phyloP scores from a whole-genome alignment of 1,140 invertebrate species.

The Aphaenogaster ashmeadi region DNA sequence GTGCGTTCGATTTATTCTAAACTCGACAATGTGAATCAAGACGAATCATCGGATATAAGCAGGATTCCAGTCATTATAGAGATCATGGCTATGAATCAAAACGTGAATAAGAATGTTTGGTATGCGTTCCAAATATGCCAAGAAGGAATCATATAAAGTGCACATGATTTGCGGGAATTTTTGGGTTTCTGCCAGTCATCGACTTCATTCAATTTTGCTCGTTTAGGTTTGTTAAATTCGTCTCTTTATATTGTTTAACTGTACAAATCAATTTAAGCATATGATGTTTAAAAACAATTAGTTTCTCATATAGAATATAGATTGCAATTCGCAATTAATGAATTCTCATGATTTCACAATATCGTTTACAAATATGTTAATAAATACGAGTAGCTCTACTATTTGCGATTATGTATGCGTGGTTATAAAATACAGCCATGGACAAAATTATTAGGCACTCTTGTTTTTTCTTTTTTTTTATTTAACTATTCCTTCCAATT shows the following conservation, averaged over 20 bases:
- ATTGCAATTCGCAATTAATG: neutral
- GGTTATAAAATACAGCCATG: no score
- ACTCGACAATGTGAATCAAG: conserved; percentile 12
- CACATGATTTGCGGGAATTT: neutral
- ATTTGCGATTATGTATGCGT: neutral
- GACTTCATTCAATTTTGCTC: neutral
- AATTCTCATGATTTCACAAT: neutral
- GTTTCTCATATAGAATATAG: neutral
- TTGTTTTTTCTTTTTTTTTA: no score
- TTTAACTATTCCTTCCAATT: no score
- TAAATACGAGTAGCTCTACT: neutral
- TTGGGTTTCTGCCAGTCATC: neutral
- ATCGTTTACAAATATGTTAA: neutral
- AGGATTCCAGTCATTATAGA: neutral
- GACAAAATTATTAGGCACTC: no score
- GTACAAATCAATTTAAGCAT: neutral
- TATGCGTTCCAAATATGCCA: conserved; percentile 10
- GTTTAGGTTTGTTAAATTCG: neutral
- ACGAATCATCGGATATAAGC: conserved; percentile 1
- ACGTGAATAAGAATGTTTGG: neutral
- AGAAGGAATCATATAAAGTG: neutral
- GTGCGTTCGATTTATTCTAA: conserved; percentile 1
- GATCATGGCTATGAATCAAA: neutral
- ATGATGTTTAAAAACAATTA: neutral
- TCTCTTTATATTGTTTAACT: conserved; percentile 3